A percentile compares a stretch with the other conserved stretches of the same genome.
phyloP scores from a whole-genome alignment of 1,140 invertebrate genomes.

The Drosophila micromelanica region DNA sequence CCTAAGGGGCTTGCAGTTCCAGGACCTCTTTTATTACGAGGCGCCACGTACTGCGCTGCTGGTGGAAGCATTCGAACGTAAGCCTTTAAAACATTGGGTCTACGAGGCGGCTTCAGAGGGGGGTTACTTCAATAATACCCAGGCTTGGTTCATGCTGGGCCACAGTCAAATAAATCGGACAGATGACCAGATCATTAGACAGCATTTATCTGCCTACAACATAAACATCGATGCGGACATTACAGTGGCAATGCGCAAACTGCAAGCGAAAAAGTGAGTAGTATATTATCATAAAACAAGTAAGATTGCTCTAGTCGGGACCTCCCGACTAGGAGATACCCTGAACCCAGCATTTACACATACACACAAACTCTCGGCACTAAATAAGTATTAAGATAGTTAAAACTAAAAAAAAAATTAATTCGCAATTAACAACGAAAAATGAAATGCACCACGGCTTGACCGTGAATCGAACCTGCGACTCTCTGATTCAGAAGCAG shows the following conservation, averaged over 20 bases:
- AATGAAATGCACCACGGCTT: too few relatives aligned
- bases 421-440: too few relatives aligned
- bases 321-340: too few relatives aligned
- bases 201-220: slow-evolving; percentile 47
- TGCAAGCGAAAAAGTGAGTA: slow-evolving; percentile 20
- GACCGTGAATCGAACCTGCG: too few relatives aligned
- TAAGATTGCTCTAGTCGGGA: too few relatives aligned
- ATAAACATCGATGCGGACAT: slow-evolving; percentile 71
- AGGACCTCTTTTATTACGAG: slow-evolving; percentile 59
- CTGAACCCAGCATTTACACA: too few relatives aligned
- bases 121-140: slow-evolving; percentile 66
- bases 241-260: slow-evolving; percentile 51
- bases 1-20: slow-evolving; percentile 44
- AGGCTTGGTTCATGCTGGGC: slow-evolving; percentile 65
- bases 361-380: too few relatives aligned
- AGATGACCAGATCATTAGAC: slow-evolving; percentile 40
- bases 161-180: slow-evolving; percentile 6
- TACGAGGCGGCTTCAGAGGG: slow-evolving; percentile 38
- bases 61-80: slow-evolving; percentile 38
- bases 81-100: slow-evolving; percentile 22
- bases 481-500: too few relatives aligned
- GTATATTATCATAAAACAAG: not conserved
- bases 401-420: too few relatives aligned
- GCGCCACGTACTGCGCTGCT: slow-evolving; percentile 60
- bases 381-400: too few relatives aligned